Evolutionary conservation across 92 coral and sea anemone genomes (phyloP).

Genomic region (Virgularia gustaviana): DNA sequence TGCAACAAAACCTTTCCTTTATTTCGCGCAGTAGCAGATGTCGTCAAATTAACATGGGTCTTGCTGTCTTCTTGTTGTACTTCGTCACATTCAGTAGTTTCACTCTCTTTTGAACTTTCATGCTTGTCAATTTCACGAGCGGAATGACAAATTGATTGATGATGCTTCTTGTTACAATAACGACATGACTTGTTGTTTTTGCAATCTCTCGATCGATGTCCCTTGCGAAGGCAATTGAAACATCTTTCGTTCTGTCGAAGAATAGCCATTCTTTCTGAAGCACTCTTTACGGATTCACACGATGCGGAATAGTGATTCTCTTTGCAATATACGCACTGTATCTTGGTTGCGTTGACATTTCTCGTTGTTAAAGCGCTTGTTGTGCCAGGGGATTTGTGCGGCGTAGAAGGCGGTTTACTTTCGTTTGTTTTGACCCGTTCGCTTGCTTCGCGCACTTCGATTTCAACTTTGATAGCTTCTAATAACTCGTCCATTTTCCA

Average conservation of each 20-base stretch:
- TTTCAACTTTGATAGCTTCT: not conserved
- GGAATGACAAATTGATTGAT: conserved; percentile 16
- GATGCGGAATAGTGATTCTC: conserved; percentile 12
- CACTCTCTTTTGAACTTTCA: too few relatives aligned
- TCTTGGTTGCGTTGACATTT: not conserved
- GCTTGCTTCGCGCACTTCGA: conserved; percentile 10
- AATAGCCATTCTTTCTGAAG: not conserved
- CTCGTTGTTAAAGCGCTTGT: not conserved
- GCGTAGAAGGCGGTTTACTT: not conserved
- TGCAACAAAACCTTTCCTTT: conserved; percentile 58
- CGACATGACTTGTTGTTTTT: not conserved
- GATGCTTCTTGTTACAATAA: conserved; percentile 12
- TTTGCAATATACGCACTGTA: conserved; percentile 16
- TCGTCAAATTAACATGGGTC: too few relatives aligned
- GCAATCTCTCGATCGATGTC: conserved; percentile 10
- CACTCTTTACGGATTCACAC: not conserved
- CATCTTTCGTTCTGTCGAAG: conserved; percentile 11
- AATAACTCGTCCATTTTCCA: conserved; percentile 8
- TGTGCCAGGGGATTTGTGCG: not conserved
- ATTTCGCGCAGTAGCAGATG: too few relatives aligned
- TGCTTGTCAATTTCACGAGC: too few relatives aligned
- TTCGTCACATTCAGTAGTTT: too few relatives aligned
- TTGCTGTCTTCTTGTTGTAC: too few relatives aligned
- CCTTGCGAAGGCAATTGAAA: conserved; percentile 7
- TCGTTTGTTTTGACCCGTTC: not conserved